These are phyloP conservation scores for Coendou prehensilis DNA, from an alignment of 2,797 vertebrate genomes.

Conservation along the genomic window DNA sequence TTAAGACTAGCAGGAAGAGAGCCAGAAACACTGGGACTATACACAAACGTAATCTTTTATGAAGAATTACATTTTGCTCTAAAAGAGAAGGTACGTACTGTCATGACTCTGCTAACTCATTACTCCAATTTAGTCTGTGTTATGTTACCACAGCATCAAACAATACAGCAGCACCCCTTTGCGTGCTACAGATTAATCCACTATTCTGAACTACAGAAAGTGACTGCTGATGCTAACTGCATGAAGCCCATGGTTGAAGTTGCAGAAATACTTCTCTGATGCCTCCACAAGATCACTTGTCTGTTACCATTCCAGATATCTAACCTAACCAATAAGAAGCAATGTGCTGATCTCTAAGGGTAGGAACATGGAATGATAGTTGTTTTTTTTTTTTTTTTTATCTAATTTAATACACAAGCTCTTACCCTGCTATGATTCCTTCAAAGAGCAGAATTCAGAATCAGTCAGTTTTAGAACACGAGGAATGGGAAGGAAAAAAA, in stretches of 20 bases:
- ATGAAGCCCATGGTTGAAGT: not conserved
- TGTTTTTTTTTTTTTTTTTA: not conserved
- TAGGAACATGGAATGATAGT: not conserved
- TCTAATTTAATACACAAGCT: not conserved
- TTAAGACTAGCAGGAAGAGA: slow-evolving; percentile 35
- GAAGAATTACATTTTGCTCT: not conserved
- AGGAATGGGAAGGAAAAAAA: not conserved
- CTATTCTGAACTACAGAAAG: not conserved
- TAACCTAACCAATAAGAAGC: not conserved
- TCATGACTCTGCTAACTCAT: not conserved
- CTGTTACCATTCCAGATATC: not conserved
- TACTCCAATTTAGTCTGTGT: not conserved
- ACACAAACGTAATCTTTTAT: not conserved
- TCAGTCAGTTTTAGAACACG: not conserved
- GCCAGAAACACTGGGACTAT: slow-evolving; percentile 17
- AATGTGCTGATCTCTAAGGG: not conserved
- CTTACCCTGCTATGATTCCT: not conserved
- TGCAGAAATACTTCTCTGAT: not conserved
- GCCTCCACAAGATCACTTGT: not conserved
- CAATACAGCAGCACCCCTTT: not conserved
- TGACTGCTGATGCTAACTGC: not conserved
- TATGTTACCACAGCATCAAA: not conserved
- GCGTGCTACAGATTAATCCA: not conserved
- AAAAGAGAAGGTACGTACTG: not conserved
- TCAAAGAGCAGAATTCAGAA: not conserved